Evolutionary conservation across 1,140 invertebrate species (phyloP), one percentile per base, ranked within the genome.

Genomic region (Chironomus striatipennis): DNA sequence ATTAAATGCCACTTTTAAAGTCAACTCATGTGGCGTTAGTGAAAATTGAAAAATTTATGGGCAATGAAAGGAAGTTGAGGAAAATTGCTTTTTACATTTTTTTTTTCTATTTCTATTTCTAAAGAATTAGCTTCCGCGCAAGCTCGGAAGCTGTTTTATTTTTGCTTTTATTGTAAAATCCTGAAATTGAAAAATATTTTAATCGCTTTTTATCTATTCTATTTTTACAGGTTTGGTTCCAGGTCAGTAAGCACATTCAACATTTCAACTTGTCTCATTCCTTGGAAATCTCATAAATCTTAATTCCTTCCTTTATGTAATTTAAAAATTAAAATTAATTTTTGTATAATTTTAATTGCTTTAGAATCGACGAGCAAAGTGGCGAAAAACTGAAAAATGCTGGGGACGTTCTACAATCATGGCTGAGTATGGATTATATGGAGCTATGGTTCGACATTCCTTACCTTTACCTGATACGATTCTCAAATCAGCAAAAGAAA

Each of bases 361-460:
- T 84, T 96, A 99, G 86, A 99, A 99, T 83, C 88, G 97, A 24
- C 87, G 97, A 75, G 97, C 97, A 77, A 99, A 99, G 83, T 99
- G 97, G 97, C 90, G 97, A 74, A 99, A 99, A 83, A 99, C 97
- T 18, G 97, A 99, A 85, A 99, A 99, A 84, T 98, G 95, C 79
- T 99, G 97, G 97, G 98, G 97, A 8, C 90, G 97, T 78, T 96
- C 94, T 81, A 99, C 96, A 77, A 99, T 98, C 82, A 99, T 99
- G 97, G 97, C 97, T 74, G 98, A 99, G 84, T 99, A 99, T 80
- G 98, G 98, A 0, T 87, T 99, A 0, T 99, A 99, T 82, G 98
- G 98, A 0, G 98, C 98, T 72, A 99, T 99, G 97, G 97, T 98
- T 73, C 86, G 97, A 76, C 97, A 99, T 85, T 98, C 96, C 42